Evolutionary conservation across 2,113 vertebrate species (phyloP).

Genomic region (Prunella fulvescens): DNA sequence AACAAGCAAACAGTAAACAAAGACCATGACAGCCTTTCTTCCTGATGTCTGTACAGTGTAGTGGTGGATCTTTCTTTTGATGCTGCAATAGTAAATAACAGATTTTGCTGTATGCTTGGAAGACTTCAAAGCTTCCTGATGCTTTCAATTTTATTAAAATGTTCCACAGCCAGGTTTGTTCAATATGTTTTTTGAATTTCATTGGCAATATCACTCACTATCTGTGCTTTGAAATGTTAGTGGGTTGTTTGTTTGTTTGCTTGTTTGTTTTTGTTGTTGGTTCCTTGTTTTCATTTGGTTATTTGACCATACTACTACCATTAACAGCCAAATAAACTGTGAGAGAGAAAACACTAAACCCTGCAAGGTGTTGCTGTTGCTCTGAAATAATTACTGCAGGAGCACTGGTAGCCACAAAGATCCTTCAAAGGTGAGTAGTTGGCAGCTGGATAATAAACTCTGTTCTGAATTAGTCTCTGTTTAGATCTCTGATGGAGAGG

Average conservation of each 20-base stretch:
- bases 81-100: conserved; percentile 42
- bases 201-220: not conserved
- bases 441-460: not conserved
- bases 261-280: not conserved
- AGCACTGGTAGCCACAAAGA: not conserved
- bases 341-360: not conserved
- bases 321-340: not conserved
- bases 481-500: not conserved
- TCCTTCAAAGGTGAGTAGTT: not conserved
- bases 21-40: conserved; percentile 20
- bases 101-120: conserved; percentile 27
- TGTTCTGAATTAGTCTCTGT: not conserved
- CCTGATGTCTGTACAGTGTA: not conserved
- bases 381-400: not conserved
- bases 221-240: conserved; percentile 25
- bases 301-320: not conserved
- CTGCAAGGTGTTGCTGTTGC: not conserved
- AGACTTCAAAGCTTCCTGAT: conserved; percentile 55
- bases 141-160: conserved; percentile 62
- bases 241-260: not conserved
- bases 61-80: conserved; percentile 52
- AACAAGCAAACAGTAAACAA: conserved; percentile 36
- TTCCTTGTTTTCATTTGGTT: not conserved
- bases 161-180: conserved; percentile 13
- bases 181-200: conserved; percentile 27